Percentiles rank a stretch among this genome's conserved stretches.
These are phyloP conservation scores for Cephalopachus bancanus DNA, from an alignment of 2,797 vertebrate species.

Conservation along the genomic window DNA sequence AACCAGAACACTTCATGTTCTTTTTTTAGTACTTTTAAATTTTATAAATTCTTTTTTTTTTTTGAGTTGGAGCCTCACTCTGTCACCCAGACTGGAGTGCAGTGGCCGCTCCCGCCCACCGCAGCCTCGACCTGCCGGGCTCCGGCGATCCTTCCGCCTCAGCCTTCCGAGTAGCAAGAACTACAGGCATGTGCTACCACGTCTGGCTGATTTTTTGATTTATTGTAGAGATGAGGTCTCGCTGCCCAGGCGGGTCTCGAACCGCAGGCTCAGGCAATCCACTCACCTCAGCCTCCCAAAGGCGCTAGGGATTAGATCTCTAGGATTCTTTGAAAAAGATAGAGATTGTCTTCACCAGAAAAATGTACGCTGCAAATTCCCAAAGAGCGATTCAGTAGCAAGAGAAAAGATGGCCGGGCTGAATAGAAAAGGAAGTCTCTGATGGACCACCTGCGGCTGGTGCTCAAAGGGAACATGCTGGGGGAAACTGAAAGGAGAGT, in stretches of 20 bases:
- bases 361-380: not conserved
- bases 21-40: conserved; percentile 3
- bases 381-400: not conserved
- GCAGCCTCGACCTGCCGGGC: no score
- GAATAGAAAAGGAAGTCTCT: not conserved
- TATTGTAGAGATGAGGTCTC: no score
- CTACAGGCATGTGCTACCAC: no score
- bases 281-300: not conserved
- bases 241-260: no score
- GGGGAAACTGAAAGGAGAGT: not conserved
- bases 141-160: no score
- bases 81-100: no score
- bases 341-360: not conserved
- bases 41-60: not conserved
- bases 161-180: no score
- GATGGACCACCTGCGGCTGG: no score
- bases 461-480: not conserved
- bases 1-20: not conserved
- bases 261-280: no score
- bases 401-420: not conserved
- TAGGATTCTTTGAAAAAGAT: not conserved
- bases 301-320: not conserved
- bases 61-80: no score
- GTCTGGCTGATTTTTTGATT: no score
- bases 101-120: no score